Evolutionary conservation across 2,888 invertebrate species (phyloP).

Genomic region (Exocentrus adspersus): DNA sequence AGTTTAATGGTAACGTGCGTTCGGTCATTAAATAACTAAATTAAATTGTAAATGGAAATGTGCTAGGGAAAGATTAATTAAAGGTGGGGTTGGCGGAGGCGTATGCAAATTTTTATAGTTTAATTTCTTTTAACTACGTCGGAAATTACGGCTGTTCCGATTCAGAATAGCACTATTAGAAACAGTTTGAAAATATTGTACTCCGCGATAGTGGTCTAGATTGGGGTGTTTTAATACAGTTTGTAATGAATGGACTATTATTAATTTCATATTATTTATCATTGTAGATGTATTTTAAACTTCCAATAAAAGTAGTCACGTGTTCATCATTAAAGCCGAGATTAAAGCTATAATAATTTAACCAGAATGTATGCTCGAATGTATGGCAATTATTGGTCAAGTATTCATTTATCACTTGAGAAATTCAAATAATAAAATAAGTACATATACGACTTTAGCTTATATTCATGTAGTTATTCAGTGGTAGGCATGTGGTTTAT

Average conservation of each 20-base stretch:
- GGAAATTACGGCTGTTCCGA: constrained; percentile 43
- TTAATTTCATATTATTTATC: too few relatives aligned
- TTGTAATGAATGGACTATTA: neutral
- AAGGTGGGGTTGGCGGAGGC: constrained; percentile 46
- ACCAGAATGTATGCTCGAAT: too few relatives aligned
- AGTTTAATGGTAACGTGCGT: constrained; percentile 43
- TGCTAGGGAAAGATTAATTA: constrained; percentile 53
- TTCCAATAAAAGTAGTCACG: too few relatives aligned
- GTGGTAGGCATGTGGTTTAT: too few relatives aligned
- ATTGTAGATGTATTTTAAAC: too few relatives aligned
- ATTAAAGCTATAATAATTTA: too few relatives aligned
- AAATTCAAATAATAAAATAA: too few relatives aligned
- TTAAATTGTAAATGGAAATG: constrained; percentile 53
- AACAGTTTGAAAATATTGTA: constrained; percentile 21
- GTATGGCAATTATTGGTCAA: too few relatives aligned
- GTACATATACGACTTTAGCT: too few relatives aligned
- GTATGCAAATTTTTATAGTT: constrained; percentile 52
- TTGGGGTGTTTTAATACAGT: neutral
- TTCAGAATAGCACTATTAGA: constrained; percentile 27
- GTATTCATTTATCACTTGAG: too few relatives aligned
- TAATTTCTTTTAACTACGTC: constrained; percentile 42
- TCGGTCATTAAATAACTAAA: constrained; percentile 55
- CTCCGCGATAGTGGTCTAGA: neutral
- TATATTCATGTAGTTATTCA: too few relatives aligned
- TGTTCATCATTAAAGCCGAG: too few relatives aligned